phyloP scores from a whole-genome alignment of 2,113 vertebrate genomes.

The Hemichromis elongatus region DNA sequence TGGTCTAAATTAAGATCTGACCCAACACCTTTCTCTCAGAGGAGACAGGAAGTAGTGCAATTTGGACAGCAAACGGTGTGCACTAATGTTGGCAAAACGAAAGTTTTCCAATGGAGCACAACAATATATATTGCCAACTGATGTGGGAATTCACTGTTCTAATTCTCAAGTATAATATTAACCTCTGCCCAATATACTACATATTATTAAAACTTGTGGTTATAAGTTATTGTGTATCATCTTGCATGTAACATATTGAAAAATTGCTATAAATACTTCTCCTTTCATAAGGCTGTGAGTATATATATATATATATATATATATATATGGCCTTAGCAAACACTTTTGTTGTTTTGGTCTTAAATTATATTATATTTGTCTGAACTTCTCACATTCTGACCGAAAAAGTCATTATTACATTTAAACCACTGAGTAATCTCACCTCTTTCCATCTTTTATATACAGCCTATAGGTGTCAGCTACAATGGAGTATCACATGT shows the following conservation, averaged over 20 bases:
- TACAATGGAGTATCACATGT: background rate
- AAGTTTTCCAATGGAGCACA: conserved; percentile 13
- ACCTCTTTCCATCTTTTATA: background rate
- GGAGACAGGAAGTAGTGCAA: conserved; percentile 34
- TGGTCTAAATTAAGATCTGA: conserved; percentile 67
- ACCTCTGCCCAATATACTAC: background rate
- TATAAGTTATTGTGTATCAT: background rate
- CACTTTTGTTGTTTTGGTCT: too few relatives aligned
- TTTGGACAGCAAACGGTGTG: conserved; percentile 34
- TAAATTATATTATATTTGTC: too few relatives aligned
- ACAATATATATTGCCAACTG: background rate
- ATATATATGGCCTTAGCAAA: background rate
- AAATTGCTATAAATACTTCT: too few relatives aligned
- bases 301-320: too few relatives aligned
- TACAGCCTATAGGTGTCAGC: background rate
- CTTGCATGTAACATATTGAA: background rate
- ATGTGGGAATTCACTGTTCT: background rate
- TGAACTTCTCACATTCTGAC: too few relatives aligned
- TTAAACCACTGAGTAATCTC: background rate
- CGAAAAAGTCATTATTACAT: background rate
- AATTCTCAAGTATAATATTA: background rate
- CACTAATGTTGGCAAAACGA: conserved; percentile 7
- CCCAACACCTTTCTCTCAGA: conserved; percentile 55
- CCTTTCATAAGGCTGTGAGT: background rate
- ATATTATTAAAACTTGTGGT: background rate